Base-by-base conservation (phyloP, 2,888 invertebrate genomes). In the Latrodectus elegans region DNA sequence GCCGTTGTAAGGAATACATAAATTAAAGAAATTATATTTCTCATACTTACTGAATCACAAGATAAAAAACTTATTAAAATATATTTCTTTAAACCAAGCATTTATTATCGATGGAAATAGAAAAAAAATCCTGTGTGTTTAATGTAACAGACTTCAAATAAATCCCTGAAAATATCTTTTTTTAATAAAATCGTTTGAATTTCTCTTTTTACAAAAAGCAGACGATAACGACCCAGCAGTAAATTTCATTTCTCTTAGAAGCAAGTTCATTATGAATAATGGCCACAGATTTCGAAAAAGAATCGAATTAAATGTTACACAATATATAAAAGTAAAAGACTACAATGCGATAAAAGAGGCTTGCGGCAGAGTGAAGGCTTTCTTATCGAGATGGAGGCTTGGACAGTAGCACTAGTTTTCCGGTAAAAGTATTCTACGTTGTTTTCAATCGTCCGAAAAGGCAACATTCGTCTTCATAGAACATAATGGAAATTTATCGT, bases 401-500 rank as follows among this genome's bases (percentile, higher is more conserved):
- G 70, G 70, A 68, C 65, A n/a, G 55, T 53, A 68, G 15, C 12
- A 12, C n/a, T 12, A 60, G 60, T 60, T 17, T 26, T 38, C 38
- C 38, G 53, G 75, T 67, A 51, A 70, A 68, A 26, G 79, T 17
- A 65, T 72, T 38, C 80, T 75, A 80, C 81, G 76, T 77, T 77
- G 81, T 81, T 77, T 87, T 87, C 86, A 87, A 87, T 87, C 81
- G 81, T 15, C 67, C 72, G 81, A 82, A 82, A 87, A 38, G 55
- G 52, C 38, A 15, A 26, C 81, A 87, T 87, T 67, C 67, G 86
- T 87, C 86, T 87, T 87, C 86, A 87, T 87, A 81, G 76, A 82
- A 14, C 26, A 72, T 87, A 87, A 87, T 87, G 76, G 86, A 81
- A 87, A 87, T 87, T 87, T 87, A 87, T 87, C 51, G 81, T 80